Evolutionary conservation across 2,888 invertebrate species (phyloP).

Genomic region (Sarcophaga carnaria): DNA sequence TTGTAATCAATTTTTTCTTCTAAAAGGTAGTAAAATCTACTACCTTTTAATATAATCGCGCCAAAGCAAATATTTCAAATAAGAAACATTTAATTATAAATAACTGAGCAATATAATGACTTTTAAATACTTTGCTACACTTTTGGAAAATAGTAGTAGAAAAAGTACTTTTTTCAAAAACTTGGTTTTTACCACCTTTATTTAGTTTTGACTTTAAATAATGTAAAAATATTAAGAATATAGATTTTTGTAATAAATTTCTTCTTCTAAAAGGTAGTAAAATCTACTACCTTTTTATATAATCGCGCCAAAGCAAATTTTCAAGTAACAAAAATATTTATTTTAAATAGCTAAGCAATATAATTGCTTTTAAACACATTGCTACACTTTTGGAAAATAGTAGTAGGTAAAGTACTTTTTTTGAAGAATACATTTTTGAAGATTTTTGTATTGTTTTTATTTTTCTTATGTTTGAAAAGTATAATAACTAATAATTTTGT

Average conservation of each 20-base stretch:
- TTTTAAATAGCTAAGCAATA: too few relatives aligned
- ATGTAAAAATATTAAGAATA: neutral
- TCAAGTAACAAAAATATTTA: neutral
- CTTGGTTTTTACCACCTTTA: neutral
- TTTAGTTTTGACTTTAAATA: neutral
- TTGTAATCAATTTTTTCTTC: neutral
- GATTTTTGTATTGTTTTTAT: too few relatives aligned
- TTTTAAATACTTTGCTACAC: too few relatives aligned
- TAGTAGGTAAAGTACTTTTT: neutral
- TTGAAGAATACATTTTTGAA: neutral
- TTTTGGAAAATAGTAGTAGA: neutral
- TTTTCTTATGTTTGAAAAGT: neutral
- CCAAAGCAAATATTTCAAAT: too few relatives aligned
- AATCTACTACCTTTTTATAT: neutral
- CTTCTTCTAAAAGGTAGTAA: neutral
- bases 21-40: neutral
- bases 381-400: neutral
- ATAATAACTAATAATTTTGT: neutral
- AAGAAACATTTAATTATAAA: too few relatives aligned
- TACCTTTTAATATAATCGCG: neutral
- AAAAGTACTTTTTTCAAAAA: too few relatives aligned
- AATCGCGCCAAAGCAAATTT: neutral
- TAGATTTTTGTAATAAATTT: neutral
- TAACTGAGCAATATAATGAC: too few relatives aligned
- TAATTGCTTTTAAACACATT: too few relatives aligned